Evolutionary conservation across 2,797 vertebrate species (phyloP).

Genomic region (Syncerus caffer): DNA sequence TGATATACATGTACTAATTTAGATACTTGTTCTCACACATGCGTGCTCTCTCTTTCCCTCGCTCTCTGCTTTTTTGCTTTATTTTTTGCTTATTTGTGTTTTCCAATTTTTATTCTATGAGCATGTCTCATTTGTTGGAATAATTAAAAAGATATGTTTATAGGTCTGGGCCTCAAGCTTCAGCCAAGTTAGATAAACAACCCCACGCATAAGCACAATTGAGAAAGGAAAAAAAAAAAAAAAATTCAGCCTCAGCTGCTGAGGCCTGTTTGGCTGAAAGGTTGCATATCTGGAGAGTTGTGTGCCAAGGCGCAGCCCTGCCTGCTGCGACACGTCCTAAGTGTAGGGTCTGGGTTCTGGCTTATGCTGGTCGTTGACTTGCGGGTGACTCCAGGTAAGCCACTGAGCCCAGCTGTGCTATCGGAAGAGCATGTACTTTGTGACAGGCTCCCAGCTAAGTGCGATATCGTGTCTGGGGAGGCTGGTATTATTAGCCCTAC

Average conservation of each 20-base stretch:
- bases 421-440: fast-evolving
- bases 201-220: background rate
- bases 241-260: background rate
- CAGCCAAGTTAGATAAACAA: conserved; percentile 63
- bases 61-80: too few relatives aligned
- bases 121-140: conserved; percentile 20
- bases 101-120: conserved; percentile 32
- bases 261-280: background rate
- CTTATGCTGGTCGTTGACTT: background rate
- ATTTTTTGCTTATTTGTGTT: conserved; percentile 39
- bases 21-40: background rate
- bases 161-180: background rate
- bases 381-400: background rate
- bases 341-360: background rate
- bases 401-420: fast-evolving
- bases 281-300: background rate
- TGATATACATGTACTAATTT: background rate
- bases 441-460: background rate
- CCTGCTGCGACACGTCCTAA: background rate
- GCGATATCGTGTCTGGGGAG: fast-evolving
- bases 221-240: background rate
- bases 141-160: conserved; percentile 53
- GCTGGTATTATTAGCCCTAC: background rate
- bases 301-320: background rate
- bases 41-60: background rate